A percentile compares a stretch with the other conserved stretches of the same genome.
Evolutionary conservation across 2,797 vertebrate genomes (phyloP).

Genomic region (Gobionotothen gibberifrons): DNA sequence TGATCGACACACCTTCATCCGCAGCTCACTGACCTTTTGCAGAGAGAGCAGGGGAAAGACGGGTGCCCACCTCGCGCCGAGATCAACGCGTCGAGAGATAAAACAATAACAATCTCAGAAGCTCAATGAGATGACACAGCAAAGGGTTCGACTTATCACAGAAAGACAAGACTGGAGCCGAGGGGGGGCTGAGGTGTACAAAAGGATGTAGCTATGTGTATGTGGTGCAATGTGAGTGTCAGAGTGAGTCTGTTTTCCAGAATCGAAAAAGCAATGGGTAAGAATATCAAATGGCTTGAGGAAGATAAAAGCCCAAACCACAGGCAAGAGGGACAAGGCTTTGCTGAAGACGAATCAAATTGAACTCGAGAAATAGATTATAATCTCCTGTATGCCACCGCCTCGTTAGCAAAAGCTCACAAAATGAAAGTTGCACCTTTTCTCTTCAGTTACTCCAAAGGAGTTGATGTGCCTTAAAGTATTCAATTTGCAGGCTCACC

Average conservation of each 20-base stretch:
- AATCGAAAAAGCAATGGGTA: slow-evolving; percentile 26
- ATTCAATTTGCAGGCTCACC: slow-evolving; percentile 75
- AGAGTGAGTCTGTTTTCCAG: slow-evolving; percentile 8
- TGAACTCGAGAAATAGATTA: slow-evolving; percentile 57
- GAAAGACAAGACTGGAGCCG: slow-evolving; percentile 44
- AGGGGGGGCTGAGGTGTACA: slow-evolving; percentile 27
- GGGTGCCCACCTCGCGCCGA: slow-evolving; percentile 52
- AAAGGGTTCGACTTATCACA: slow-evolving; percentile 48
- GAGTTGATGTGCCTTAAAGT: slow-evolving; percentile 74
- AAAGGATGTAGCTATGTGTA: slow-evolving; percentile 25
- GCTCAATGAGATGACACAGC: slow-evolving; percentile 63
- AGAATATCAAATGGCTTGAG: slow-evolving; percentile 59
- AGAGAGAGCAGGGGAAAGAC: slow-evolving; percentile 54
- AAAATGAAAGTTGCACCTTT: slow-evolving; percentile 67
- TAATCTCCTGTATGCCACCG: slow-evolving; percentile 55
- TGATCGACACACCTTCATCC: slow-evolving; percentile 76
- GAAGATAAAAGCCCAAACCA: slow-evolving; percentile 57
- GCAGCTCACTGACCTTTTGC: slow-evolving; percentile 81
- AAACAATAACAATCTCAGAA: slow-evolving; percentile 68
- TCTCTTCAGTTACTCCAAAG: slow-evolving; percentile 64
- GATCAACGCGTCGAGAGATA: slow-evolving; percentile 64
- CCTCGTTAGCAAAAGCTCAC: slow-evolving; percentile 54
- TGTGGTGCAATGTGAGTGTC: not conserved
- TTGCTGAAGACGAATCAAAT: slow-evolving; percentile 50
- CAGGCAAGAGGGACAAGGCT: slow-evolving; percentile 33